Base-by-base conservation (phyloP, 1,140 invertebrate species). In the Manduca sexta region DNA sequence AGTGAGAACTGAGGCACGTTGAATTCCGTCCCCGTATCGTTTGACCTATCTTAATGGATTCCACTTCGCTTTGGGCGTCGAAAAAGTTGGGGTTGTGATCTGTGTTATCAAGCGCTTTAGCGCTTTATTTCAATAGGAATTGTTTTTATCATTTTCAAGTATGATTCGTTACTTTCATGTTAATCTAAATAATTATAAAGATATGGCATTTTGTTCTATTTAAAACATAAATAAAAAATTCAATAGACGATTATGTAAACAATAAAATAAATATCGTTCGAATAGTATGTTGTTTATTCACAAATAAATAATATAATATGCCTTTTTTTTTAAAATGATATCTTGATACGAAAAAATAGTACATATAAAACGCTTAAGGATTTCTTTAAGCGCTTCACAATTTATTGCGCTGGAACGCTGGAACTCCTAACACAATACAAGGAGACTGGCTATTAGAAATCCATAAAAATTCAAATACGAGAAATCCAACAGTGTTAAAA, bases 41-140 rank as follows among this genome's bases (percentile, higher is more conserved):
- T 58, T 60, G 56, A 58, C 53, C 49, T 54, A 60, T 57, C 58
- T 61, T 60, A 64, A 61, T 64, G 62, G 62, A 64, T 52, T 50
- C 53, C 49, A 52, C 60, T 52, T 54, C 56, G 60, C 46, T 52
- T 46, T 42, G 44, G 55, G 49, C 49, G 45, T 49, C 52, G 49
- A 59, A 59, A 62, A 62, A 55, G 35, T 52, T 29, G 34, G 50
- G 49, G 38, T 38, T 43, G 45, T 29, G 34, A 45, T 40, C 16
- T 11, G n/a, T 13, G 13, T 13, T 18, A 14, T 31, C 16, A 10
- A 50, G 49, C 49, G 34, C 38, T 50, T 39, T 31, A 50, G 49
- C 49, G 49, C 42, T 50, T 38, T 33, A 37, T n/a, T n/a, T n/a
- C n/a, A n/a, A n/a, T 42, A 26, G 21, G 21, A 8, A 26, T 26